Conservation (phyloP, 2,888 invertebrate species). For the Nasonovia ribisnigri region DNA sequence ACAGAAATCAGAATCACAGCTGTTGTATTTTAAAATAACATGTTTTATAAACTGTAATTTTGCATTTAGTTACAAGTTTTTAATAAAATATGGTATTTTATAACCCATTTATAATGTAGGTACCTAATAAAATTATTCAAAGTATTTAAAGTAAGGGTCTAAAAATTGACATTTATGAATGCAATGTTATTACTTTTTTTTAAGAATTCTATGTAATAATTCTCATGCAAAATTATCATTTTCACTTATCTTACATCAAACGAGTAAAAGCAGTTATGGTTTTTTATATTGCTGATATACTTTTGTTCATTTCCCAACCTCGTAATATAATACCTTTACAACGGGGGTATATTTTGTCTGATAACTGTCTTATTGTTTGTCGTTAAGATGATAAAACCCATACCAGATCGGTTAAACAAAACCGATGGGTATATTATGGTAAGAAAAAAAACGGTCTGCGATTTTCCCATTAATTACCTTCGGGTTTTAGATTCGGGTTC, state of each 20-base stretch:
- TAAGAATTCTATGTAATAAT: not conserved
- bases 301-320: not conserved
- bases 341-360: not conserved
- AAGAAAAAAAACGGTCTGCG: not conserved
- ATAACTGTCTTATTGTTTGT: not conserved
- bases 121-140: too few species aligned
- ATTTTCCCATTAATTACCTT: slow-evolving; percentile 19
- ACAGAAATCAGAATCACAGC: too few species aligned
- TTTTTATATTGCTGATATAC: not conserved
- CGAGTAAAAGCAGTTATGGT: not conserved
- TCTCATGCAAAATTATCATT: not conserved
- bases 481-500: slow-evolving; percentile 44
- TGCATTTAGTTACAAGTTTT: too few species aligned
- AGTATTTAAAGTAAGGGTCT: too few species aligned
- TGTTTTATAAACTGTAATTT: too few species aligned
- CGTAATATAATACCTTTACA: not conserved
- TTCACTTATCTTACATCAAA: not conserved
- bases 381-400: not conserved
- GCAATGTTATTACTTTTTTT: not conserved
- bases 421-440: not conserved
- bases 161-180: not conserved
- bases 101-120: too few species aligned
- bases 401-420: not conserved
- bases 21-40: too few species aligned
- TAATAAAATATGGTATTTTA: too few species aligned